Conservation (phyloP, 2,888 invertebrate species). For the Listrodromus nycthemerus region DNA sequence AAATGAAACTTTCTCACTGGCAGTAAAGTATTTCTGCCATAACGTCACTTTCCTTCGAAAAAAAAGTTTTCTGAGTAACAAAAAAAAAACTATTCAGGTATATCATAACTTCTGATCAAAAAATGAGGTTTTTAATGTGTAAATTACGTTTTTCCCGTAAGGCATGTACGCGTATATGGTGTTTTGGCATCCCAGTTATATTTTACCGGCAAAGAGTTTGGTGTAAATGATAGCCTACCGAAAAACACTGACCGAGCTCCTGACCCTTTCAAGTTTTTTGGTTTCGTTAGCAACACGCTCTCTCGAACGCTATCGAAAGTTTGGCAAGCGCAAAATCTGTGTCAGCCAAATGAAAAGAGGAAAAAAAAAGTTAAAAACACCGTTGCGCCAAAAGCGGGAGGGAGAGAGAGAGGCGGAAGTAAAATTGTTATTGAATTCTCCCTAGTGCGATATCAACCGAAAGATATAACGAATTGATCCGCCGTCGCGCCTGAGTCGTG, state of each 20-base stretch:
- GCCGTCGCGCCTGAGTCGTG: constrained; percentile 4
- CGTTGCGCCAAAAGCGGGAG: constrained; percentile 35
- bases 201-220: no score
- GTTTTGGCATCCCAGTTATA: no score
- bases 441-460: not conserved
- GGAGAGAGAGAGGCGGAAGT: constrained; percentile 6
- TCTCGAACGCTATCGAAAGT: constrained; percentile 37
- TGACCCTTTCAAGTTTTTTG: constrained; percentile 44
- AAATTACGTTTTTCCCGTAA: no score
- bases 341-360: constrained; percentile 63
- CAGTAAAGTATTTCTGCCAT: no score
- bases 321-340: constrained; percentile 63
- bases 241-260: constrained; percentile 14
- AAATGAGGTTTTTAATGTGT: not conserved
- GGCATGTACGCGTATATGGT: no score
- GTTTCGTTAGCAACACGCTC: constrained; percentile 26
- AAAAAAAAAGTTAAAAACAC: constrained; percentile 18
- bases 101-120: no score
- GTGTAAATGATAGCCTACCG: no score
- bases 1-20: no score
- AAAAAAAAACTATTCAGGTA: no score
- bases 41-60: no score
- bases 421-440: constrained; percentile 44
- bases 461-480: constrained; percentile 40
- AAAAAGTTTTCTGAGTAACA: no score